These are phyloP conservation scores for Nothoprocta pentlandii DNA, from an alignment of 2,113 vertebrate species.

Conservation along the genomic window DNA sequence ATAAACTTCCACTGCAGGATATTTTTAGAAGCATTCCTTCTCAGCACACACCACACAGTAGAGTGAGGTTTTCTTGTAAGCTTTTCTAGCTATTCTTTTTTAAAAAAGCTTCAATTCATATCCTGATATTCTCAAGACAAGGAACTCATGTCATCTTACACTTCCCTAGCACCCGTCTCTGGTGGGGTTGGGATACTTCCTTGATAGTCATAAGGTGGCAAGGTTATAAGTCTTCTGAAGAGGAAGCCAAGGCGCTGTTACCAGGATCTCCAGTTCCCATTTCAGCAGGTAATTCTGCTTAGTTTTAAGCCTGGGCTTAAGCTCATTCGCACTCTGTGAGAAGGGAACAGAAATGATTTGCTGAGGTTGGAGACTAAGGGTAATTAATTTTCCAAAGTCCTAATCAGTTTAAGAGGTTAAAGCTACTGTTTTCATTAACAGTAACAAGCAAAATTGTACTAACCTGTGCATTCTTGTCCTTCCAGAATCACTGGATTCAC, in stretches of 20 bases:
- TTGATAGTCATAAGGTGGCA: not conserved
- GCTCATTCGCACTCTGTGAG: not conserved
- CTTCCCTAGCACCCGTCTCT: not conserved
- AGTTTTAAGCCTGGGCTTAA: not conserved
- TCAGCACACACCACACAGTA: not conserved
- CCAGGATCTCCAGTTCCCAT: not conserved
- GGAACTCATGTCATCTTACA: not conserved
- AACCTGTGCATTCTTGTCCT: not conserved
- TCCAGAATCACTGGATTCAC: slow-evolving; percentile 62
- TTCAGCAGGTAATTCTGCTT: not conserved
- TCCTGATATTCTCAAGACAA: not conserved
- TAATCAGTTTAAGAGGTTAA: not conserved
- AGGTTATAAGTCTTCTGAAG: not conserved
- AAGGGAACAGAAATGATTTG: not conserved
- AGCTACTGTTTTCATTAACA: not conserved
- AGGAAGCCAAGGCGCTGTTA: not conserved
- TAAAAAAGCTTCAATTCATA: not conserved
- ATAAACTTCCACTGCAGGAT: not conserved
- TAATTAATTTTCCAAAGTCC: slow-evolving; percentile 1
- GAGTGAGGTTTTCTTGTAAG: not conserved
- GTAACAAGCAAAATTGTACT: not conserved
- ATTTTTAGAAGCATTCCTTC: slow-evolving; percentile 4
- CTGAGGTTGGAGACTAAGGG: not conserved
- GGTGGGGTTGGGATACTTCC: not conserved
- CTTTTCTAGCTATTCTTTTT: not conserved